Conservation (phyloP, 2,888 invertebrate genomes). For the Trissolcus brochymenae region DNA sequence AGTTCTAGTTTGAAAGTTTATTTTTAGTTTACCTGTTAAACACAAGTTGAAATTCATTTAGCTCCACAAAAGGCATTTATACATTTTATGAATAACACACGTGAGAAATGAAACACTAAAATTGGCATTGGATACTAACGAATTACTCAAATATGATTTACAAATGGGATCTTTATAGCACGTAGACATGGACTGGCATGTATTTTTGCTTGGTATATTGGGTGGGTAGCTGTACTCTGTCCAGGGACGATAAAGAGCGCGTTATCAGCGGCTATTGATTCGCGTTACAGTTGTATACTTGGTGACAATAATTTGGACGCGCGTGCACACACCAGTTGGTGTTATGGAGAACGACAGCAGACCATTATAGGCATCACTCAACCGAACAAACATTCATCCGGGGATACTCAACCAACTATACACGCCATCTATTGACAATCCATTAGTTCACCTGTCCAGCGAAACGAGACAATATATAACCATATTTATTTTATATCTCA, state of each 20-base stretch:
- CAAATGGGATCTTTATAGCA: too few species aligned
- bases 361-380: slow-evolving; percentile 55
- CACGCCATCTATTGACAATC: slow-evolving; percentile 66
- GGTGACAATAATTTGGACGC: slow-evolving; percentile 44
- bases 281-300: slow-evolving; percentile 46
- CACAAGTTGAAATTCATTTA: too few species aligned
- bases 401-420: slow-evolving; percentile 48
- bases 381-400: slow-evolving; percentile 54
- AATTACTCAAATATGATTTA: too few species aligned
- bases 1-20: too few species aligned
- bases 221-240: slow-evolving; percentile 25
- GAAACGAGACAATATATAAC: slow-evolving; percentile 52
- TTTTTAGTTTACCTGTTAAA: too few species aligned
- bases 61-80: too few species aligned
- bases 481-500: slow-evolving; percentile 50
- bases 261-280: slow-evolving; percentile 38
- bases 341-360: slow-evolving; percentile 54
- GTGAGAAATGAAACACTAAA: too few species aligned
- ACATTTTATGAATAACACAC: too few species aligned
- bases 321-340: slow-evolving; percentile 42
- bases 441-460: slow-evolving; percentile 62
- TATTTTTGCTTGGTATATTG: neutral
- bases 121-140: too few species aligned
- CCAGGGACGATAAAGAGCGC: slow-evolving; percentile 30
- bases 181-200: too few species aligned